Percentiles rank a stretch among this genome's conserved stretches.
Evolutionary conservation across 2,888 invertebrate genomes (phyloP).

Genomic region (Drosophila mimica): DNA sequence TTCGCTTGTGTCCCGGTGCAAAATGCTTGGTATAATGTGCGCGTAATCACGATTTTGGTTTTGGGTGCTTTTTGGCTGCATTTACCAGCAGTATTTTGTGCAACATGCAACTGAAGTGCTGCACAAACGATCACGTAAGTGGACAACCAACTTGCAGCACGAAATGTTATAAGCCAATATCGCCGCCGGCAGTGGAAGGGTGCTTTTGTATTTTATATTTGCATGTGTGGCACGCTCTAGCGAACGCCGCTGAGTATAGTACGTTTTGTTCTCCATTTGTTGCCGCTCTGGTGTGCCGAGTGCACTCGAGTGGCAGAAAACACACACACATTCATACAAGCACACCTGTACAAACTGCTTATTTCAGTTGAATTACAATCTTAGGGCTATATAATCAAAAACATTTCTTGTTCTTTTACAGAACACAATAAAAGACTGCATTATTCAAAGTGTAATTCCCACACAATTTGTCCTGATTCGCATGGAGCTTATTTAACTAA

Average conservation of each 20-base stretch:
- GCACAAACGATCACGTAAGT: slow-evolving; percentile 66
- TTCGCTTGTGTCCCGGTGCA: slow-evolving; percentile 9
- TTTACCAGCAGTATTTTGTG: slow-evolving; percentile 7
- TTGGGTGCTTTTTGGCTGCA: slow-evolving; percentile 15
- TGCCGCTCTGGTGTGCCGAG: slow-evolving; percentile 50
- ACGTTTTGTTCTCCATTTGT: slow-evolving; percentile 77
- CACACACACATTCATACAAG: neutral
- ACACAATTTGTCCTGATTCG: slow-evolving; percentile 5
- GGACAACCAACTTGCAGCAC: slow-evolving; percentile 41
- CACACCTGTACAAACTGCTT: neutral
- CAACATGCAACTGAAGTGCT: slow-evolving; percentile 49
- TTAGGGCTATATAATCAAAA: neutral
- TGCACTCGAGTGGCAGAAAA: slow-evolving; percentile 39
- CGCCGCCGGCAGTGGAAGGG: slow-evolving; percentile 7
- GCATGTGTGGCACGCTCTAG: slow-evolving; percentile 70
- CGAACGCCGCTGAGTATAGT: slow-evolving; percentile 51
- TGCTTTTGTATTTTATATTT: slow-evolving; percentile 37
- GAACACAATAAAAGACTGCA: slow-evolving; percentile 30
- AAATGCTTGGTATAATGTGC: slow-evolving; percentile 56
- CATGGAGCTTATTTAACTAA: slow-evolving; percentile 9
- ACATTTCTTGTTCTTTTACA: neutral
- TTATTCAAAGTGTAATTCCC: slow-evolving; percentile 31
- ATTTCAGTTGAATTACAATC: neutral
- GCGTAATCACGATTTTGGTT: slow-evolving; percentile 61
- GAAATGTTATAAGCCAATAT: slow-evolving; percentile 45